These are phyloP conservation scores for Leptinotarsa peninsularis DNA, from an alignment of 2,888 invertebrate species.

Conservation along the genomic window DNA sequence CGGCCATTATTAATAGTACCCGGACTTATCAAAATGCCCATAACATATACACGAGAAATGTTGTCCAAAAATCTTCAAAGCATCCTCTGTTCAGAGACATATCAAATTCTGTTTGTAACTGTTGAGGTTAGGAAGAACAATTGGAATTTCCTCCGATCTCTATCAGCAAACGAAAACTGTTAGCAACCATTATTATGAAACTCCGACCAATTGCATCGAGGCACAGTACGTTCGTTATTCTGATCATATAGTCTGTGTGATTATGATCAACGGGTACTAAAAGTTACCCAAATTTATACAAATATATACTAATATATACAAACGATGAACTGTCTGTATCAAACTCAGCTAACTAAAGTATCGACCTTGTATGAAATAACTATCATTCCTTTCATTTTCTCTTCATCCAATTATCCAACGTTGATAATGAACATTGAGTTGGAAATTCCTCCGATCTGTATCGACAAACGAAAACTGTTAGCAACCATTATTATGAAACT, in stretches of 20 bases:
- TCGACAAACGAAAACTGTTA: slow-evolving; percentile 10
- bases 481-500: slow-evolving; percentile 7
- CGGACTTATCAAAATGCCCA: no score
- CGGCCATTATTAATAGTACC: no score
- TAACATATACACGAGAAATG: no score
- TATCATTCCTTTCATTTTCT: not conserved
- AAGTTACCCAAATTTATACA: not conserved
- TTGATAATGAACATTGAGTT: not conserved
- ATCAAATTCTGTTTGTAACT: no score
- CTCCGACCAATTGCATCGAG: not conserved
- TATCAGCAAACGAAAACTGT: slow-evolving; percentile 4
- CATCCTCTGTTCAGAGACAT: no score
- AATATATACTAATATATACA: no score
- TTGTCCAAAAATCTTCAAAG: no score
- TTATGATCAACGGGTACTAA: not conserved
- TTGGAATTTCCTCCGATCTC: not conserved
- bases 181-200: slow-evolving; percentile 6
- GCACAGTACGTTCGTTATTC: not conserved
- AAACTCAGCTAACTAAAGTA: no score
- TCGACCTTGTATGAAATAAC: not conserved
- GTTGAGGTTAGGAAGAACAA: no score
- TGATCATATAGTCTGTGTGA: not conserved
- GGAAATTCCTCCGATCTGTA: not conserved
- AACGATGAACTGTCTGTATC: no score
- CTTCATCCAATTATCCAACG: not conserved